phyloP scores from a whole-genome alignment of 2,113 vertebrate species.

The Pachycephala philippinensis region DNA sequence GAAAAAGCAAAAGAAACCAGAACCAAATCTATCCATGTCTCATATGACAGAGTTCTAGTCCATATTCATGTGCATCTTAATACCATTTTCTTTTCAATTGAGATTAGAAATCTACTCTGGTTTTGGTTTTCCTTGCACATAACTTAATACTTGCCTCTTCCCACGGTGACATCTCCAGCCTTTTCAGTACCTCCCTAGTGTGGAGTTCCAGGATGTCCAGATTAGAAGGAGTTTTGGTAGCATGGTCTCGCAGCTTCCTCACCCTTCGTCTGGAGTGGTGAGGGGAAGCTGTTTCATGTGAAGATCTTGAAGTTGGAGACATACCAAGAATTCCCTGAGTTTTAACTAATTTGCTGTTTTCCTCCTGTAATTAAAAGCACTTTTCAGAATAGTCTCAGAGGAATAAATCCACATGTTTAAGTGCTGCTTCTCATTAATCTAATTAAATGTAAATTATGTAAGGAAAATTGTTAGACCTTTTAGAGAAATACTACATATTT shows the following conservation, averaged over 20 bases:
- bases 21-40: background rate
- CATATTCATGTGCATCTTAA: background rate
- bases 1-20: background rate
- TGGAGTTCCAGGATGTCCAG: constrained; percentile 94
- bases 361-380: constrained; percentile 80
- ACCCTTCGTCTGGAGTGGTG: constrained; percentile 83
- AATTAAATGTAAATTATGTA: background rate
- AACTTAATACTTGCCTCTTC: constrained; percentile 80
- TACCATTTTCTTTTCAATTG: background rate
- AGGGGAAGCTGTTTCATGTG: constrained; percentile 78
- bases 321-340: constrained; percentile 85
- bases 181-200: constrained; percentile 90
- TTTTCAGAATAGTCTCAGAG: constrained; percentile 28
- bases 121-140: background rate
- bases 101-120: background rate
- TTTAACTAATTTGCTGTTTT: constrained; percentile 87
- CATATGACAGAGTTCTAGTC: background rate
- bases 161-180: constrained; percentile 89
- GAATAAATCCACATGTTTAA: background rate
- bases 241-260: constrained; percentile 87
- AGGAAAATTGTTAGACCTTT: background rate
- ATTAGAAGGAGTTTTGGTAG: constrained; percentile 84
- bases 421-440: background rate
- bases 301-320: constrained; percentile 83
- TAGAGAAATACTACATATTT: background rate